Evolutionary conservation across 1,140 invertebrate genomes (phyloP), one percentile per base, ranked within the genome.

Genomic region (Atta texana): DNA sequence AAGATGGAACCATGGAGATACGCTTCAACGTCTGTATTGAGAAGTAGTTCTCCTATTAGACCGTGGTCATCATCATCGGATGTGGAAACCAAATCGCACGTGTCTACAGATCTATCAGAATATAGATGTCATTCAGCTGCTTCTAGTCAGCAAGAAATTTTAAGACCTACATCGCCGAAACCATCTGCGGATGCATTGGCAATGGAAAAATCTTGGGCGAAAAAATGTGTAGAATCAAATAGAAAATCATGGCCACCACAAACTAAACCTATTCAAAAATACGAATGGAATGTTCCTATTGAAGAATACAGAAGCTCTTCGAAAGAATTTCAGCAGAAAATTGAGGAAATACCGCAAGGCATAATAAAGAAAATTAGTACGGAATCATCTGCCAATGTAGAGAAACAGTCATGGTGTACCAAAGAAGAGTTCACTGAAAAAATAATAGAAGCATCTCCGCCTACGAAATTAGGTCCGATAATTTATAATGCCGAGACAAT

Each of bases 191-290:
- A 97, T 91, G 96, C 94, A 3, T 86, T 97, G 72, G 94, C 95
- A 21, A 97, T 97, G 96, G 96, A 97, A 81, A 97, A 96, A 92
- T 92, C 96, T 0, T 97, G 96, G 96, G 95, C 96, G 18, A 96
- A 96, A 74, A 96, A 96, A 91, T 93, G 93, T 82, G 71, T 94
- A 0, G 95, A 96, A 10, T 92, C 94, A 6, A 93, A 93, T 71
- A 94, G 95, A 81, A 96, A 95, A 82, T 94, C 95, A 1, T 96
- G 96, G 96, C 96, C 96, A 21, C 93, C 94, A 5, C 93, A 92
- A 44, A 77, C 49, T 16, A 92, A 94, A 53, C 78, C 89, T 0
- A 89, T 88, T 59, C 85, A 87, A 0, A 93, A 93, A 59, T 89
- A 93, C 63, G 93, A 94, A 12, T 94, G 93, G 93, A 90, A 88